phyloP scores from a whole-genome alignment of 2,888 invertebrate species.

The Euclidia mi region DNA sequence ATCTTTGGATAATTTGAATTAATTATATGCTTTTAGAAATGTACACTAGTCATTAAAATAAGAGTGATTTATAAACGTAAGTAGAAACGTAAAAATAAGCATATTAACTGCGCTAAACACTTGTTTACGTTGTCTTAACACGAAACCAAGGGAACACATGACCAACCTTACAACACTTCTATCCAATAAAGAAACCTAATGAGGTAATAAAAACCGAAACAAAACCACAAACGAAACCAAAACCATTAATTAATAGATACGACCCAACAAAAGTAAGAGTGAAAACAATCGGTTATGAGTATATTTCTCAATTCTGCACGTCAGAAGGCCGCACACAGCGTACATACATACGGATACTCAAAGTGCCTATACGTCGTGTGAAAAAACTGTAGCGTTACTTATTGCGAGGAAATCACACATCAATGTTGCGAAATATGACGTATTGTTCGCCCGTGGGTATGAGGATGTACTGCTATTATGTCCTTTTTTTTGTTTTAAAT shows the following conservation, averaged over 20 bases:
- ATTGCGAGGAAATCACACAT: slow-evolving; percentile 63
- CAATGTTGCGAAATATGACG: slow-evolving; percentile 63
- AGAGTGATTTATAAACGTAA: too few relatives aligned
- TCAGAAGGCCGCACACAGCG: slow-evolving; percentile 47
- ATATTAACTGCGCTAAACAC: too few relatives aligned
- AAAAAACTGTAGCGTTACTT: slow-evolving; percentile 62
- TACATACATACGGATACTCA: slow-evolving; percentile 64
- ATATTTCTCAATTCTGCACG: slow-evolving; percentile 34
- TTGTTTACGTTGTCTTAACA: too few relatives aligned
- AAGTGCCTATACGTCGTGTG: slow-evolving; percentile 77
- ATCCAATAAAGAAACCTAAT: too few relatives aligned
- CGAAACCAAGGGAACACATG: too few relatives aligned
- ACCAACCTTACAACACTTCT: too few relatives aligned
- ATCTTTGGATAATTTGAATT: too few relatives aligned
- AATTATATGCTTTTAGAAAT: too few relatives aligned
- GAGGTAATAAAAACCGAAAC: background rate
- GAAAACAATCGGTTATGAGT: slow-evolving; percentile 45
- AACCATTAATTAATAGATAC: slow-evolving; percentile 14
- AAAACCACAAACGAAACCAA: slow-evolving; percentile 17
- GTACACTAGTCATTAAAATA: too few relatives aligned
- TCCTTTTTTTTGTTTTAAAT: background rate
- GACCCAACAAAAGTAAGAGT: slow-evolving; percentile 57
- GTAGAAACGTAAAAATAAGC: too few relatives aligned
- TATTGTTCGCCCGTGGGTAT: slow-evolving; percentile 12
- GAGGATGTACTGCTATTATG: slow-evolving; percentile 8